Percentiles rank a stretch among this genome's conserved stretches.
Conservation (phyloP, 1,140 invertebrate genomes). For the Drosophila subobscura region DNA sequence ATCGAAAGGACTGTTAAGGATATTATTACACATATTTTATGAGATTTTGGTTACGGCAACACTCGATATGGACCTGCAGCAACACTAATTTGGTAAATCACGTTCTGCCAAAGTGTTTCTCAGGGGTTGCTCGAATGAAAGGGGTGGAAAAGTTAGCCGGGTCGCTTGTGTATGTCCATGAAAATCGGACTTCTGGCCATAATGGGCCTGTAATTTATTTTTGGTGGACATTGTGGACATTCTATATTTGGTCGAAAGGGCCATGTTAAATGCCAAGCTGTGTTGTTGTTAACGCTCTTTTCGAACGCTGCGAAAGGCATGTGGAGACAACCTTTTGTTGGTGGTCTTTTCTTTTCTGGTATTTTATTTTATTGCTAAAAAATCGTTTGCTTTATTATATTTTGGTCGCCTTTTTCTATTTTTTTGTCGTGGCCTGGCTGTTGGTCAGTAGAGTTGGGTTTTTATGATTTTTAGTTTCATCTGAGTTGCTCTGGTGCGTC, state of each 20-base stretch:
- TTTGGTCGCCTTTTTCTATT: constrained; percentile 30
- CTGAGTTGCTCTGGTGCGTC: constrained; percentile 41
- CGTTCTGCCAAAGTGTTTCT: constrained; percentile 33
- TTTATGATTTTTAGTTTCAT: constrained; percentile 48
- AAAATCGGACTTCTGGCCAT: constrained; percentile 48
- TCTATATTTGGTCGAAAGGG: constrained; percentile 52
- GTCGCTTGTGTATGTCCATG: constrained; percentile 8
- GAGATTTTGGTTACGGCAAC: constrained; percentile 29
- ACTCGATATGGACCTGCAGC: constrained; percentile 41
- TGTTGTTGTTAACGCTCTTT: constrained; percentile 33
- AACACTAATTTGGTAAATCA: constrained; percentile 54
- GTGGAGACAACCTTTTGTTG: constrained; percentile 38
- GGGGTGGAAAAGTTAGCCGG: constrained; percentile 16
- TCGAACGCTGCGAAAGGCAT: neutral
- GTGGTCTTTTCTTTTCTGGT: constrained; percentile 21
- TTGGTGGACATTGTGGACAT: constrained; percentile 48
- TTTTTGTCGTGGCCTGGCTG: constrained; percentile 14
- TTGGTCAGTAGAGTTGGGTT: constrained; percentile 43
- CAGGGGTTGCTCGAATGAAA: constrained; percentile 6
- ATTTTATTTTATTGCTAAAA: constrained; percentile 50
- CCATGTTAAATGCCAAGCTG: constrained; percentile 53
- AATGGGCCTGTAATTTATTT: constrained; percentile 52
- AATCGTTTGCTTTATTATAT: constrained; percentile 53
- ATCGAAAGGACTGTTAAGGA: constrained; percentile 26
- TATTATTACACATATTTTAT: constrained; percentile 48